phyloP scores from a whole-genome alignment of 2,797 vertebrate species.

The Orestias chungarensis region DNA sequence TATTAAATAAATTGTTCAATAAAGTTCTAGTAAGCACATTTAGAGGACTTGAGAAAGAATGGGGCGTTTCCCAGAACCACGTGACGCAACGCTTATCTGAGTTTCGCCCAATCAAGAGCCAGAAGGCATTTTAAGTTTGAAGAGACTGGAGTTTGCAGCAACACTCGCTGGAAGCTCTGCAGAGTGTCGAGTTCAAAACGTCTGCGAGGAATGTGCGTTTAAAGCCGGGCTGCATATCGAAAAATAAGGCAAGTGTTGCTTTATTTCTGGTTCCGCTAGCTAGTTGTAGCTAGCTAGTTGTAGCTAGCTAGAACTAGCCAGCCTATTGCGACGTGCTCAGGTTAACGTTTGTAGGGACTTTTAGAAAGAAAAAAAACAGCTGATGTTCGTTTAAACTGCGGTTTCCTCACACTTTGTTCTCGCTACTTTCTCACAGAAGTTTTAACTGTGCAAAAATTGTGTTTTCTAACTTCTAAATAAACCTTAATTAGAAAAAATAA shows the following conservation, averaged over 20 bases:
- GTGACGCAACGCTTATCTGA: constrained; percentile 22
- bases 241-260: background rate
- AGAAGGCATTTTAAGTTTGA: constrained; percentile 65
- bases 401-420: constrained; percentile 4
- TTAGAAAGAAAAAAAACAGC: constrained; percentile 19
- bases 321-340: constrained; percentile 18
- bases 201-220: constrained; percentile 2
- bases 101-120: constrained; percentile 59
- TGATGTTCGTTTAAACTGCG: background rate
- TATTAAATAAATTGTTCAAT: background rate
- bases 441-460: background rate
- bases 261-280: background rate
- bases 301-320: background rate
- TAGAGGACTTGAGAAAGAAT: background rate
- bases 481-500: background rate
- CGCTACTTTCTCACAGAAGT: constrained; percentile 10
- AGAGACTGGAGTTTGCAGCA: constrained; percentile 13
- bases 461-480: background rate
- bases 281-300: background rate
- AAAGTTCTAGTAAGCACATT: background rate
- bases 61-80: constrained; percentile 10
- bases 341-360: constrained; percentile 37
- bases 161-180: background rate
- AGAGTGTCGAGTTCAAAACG: constrained; percentile 5
- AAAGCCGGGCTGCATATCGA: background rate